These are phyloP conservation scores for Tretioscincus oriximinensis DNA, from an alignment of 2,113 vertebrate genomes.

Conservation along the genomic window DNA sequence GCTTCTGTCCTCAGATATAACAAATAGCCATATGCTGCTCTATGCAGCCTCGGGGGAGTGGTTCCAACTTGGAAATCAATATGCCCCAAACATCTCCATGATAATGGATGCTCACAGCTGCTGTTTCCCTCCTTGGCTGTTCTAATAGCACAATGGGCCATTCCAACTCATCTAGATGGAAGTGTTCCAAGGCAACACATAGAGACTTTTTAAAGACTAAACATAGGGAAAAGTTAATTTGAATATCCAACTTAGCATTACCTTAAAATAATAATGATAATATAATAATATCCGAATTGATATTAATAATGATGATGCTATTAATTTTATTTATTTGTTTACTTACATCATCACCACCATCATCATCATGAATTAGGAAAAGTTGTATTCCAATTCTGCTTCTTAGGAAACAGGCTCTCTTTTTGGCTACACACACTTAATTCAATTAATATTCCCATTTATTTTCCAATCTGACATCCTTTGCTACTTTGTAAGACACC, in stretches of 20 bases:
- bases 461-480: background rate
- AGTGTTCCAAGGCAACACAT: constrained; percentile 32
- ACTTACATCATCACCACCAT: too few relatives aligned
- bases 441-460: too few relatives aligned
- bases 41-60: constrained; percentile 56
- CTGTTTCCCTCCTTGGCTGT: constrained; percentile 43
- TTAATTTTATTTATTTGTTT: too few relatives aligned
- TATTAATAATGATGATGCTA: too few relatives aligned
- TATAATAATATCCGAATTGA: too few relatives aligned
- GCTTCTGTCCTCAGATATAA: constrained; percentile 53
- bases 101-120: constrained; percentile 64
- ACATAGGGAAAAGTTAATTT: constrained; percentile 10
- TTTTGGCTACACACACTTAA: too few relatives aligned
- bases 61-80: constrained; percentile 65
- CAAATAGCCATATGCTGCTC: constrained; percentile 54
- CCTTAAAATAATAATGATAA: too few relatives aligned
- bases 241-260: too few relatives aligned
- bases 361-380: too few relatives aligned
- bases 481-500: background rate
- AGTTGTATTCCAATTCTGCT: too few relatives aligned
- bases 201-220: constrained; percentile 41
- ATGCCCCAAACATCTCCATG: constrained; percentile 54
- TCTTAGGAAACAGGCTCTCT: too few relatives aligned
- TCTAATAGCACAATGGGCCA: constrained; percentile 41
- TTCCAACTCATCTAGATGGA: constrained; percentile 62